Percentiles rank a stretch among this genome's conserved stretches.
These are phyloP conservation scores for Netelia fuscicornis DNA, from an alignment of 2,888 invertebrate species.

Conservation along the genomic window DNA sequence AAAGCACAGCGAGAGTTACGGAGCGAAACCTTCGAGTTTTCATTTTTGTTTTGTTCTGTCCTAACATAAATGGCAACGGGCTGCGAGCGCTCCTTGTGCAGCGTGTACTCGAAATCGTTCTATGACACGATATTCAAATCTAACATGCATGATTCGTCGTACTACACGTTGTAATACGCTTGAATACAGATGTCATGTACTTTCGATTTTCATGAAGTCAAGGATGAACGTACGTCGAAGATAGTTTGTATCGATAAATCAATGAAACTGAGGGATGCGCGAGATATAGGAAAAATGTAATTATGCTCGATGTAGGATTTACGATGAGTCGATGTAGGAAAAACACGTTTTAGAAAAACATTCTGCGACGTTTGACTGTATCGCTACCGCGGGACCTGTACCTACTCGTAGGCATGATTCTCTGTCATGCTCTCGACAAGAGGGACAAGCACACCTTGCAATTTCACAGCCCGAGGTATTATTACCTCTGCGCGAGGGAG, in stretches of 20 bases:
- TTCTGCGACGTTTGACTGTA: constrained; percentile 7
- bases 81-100: constrained; percentile 11
- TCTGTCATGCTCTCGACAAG: constrained; percentile 27
- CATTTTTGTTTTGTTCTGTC: constrained; percentile 13
- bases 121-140: constrained; percentile 53
- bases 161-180: neutral
- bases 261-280: neutral
- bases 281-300: neutral
- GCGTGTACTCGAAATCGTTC: constrained; percentile 18
- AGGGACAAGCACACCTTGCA: constrained; percentile 57
- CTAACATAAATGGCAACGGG: constrained; percentile 35
- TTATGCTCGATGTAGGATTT: neutral
- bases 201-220: constrained; percentile 41
- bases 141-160: constrained; percentile 15
- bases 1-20: constrained; percentile 12
- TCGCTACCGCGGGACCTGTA: constrained; percentile 21
- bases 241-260: constrained; percentile 48
- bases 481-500: constrained; percentile 9
- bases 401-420: constrained; percentile 9
- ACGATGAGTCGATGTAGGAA: neutral
- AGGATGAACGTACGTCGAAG: constrained; percentile 24
- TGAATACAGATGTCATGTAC: constrained; percentile 60
- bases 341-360: neutral
- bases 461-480: constrained; percentile 51
- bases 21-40: constrained; percentile 27